A percentile compares a stretch with the other conserved stretches of the same genome.
phyloP scores from a whole-genome alignment of 2,888 invertebrate genomes.

The Lycia hirtaria region DNA sequence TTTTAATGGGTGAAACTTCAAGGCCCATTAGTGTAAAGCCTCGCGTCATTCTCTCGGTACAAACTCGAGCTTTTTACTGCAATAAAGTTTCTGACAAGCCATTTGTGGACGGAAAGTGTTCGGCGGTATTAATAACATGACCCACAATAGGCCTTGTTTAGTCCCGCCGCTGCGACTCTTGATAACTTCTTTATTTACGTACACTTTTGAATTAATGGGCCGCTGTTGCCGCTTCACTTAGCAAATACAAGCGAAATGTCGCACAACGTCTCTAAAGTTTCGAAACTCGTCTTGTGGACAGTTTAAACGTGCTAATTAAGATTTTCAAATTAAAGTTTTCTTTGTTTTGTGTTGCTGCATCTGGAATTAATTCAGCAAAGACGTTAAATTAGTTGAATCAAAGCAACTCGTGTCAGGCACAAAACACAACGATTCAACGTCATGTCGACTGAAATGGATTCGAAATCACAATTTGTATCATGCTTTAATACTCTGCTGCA shows the following conservation, averaged over 20 bases:
- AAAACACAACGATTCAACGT: conserved; percentile 50
- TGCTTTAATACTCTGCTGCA: conserved; percentile 53
- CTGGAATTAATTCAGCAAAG: conserved; percentile 64
- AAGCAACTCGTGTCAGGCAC: conserved; percentile 66
- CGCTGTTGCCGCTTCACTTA: conserved; percentile 39
- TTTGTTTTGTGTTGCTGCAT: conserved; percentile 67
- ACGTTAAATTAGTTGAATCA: conserved; percentile 72
- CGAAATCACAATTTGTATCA: conserved; percentile 50
- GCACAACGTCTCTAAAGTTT: conserved; percentile 48
- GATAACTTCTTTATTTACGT: conserved; percentile 66
- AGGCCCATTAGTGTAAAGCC: conserved; percentile 75
- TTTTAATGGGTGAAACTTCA: conserved; percentile 72
- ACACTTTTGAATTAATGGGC: conserved; percentile 51
- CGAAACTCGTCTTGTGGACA: conserved; percentile 48
- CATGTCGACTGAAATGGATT: conserved; percentile 49
- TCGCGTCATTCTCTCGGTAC: conserved; percentile 73
- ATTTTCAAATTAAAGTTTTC: conserved; percentile 65
- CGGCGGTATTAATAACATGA: conserved; percentile 76
- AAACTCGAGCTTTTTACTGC: conserved; percentile 78
- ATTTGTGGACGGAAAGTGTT: conserved; percentile 77
- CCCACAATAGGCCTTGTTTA: conserved; percentile 67
- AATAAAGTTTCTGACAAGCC: conserved; percentile 81
- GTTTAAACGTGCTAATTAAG: conserved; percentile 66
- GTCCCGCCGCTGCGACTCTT: conserved; percentile 55
- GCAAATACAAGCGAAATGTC: conserved; percentile 43